Base-by-base conservation (phyloP, 2,797 vertebrate species). In the Gallinago solitaria region DNA sequence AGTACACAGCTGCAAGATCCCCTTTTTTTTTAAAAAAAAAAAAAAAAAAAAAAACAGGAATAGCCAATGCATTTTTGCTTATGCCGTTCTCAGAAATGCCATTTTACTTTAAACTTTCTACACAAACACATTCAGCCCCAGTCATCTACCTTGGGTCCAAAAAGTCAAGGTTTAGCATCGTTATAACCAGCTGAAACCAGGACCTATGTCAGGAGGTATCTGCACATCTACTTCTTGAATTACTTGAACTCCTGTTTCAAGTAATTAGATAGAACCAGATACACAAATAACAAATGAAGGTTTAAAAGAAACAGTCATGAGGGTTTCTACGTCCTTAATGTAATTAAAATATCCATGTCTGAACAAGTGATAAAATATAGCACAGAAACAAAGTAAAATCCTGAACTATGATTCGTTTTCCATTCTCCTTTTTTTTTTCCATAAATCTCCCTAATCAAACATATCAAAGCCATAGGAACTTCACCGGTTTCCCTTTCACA, bases 401-500 rank as follows among this genome's bases (percentile, higher is more conserved):
- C n/a, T 21, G 9, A 75, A 64, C 13, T 9, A 17, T 11, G 4
- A 3, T 6, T 67, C 0, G 1, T 33, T 56, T 59, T 50, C 63
- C n/a, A 32, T 68, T 43, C 81, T 50, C 28, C 16, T 3, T 76
- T 3, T 32, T 76, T 76, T 80, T 43, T 64, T 9, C 69, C n/a
- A n/a, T 16, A 59, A 83, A 45, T 32, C 45, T 6, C 50, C 48
- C 56, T 60, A 14, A 57, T 19, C 32, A 28, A 69, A 41, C 9
- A 9, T 12, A 83, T 21, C 53, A 23, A 77, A 67, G 35, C 21
- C 32, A 39, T 13, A 43, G 2, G n/a, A 87, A 57, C 35, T 83
- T 59, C 50, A 68, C 27, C 11, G 1, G 3, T 18, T 28, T 51
- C 20, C 37, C 33, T 48, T 50, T 64, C 0, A 0, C 3, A 32